Percentiles rank a stretch among this genome's conserved stretches.
These are phyloP conservation scores for Drosophila tripunctata DNA, from an alignment of 2,888 invertebrate species.

Conservation along the genomic window DNA sequence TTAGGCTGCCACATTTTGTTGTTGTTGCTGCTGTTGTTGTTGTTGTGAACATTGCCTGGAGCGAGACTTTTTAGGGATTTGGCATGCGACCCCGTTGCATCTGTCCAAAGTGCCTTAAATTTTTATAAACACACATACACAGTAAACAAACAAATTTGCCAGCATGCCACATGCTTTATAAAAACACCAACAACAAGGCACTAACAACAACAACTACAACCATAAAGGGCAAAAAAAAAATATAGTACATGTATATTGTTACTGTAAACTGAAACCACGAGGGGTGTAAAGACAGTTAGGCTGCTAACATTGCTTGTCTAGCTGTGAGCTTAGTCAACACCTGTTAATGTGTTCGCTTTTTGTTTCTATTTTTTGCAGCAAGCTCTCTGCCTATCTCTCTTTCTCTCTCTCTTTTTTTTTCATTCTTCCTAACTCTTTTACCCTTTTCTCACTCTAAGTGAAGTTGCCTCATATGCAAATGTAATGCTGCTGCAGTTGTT, in stretches of 20 bases:
- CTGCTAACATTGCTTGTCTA: slow-evolving; percentile 30
- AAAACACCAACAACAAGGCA: slow-evolving; percentile 6
- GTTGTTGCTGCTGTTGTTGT: not conserved
- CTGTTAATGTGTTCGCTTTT: slow-evolving; percentile 74
- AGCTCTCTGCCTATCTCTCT: not conserved
- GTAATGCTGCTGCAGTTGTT: slow-evolving; percentile 61
- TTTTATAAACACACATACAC: slow-evolving; percentile 71
- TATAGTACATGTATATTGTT: slow-evolving; percentile 23
- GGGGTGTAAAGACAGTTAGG: slow-evolving; percentile 9
- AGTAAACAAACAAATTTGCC: slow-evolving; percentile 71
- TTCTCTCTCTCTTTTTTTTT: not conserved
- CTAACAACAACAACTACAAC: not conserved
- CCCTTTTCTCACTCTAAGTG: not conserved
- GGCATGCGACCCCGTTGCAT: slow-evolving; percentile 33
- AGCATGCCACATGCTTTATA: slow-evolving; percentile 55
- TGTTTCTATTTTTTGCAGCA: slow-evolving; percentile 23
- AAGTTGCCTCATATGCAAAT: slow-evolving; percentile 66
- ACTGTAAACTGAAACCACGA: slow-evolving; percentile 20
- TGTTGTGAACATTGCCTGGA: not conserved
- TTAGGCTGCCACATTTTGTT: slow-evolving; percentile 47
- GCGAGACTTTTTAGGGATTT: slow-evolving; percentile 63
- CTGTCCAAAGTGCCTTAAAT: slow-evolving; percentile 76
- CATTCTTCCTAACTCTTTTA: not conserved
- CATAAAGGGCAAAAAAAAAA: slow-evolving; percentile 23
- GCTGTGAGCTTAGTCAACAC: slow-evolving; percentile 75